Percentiles rank a stretch among this genome's conserved stretches.
These are phyloP conservation scores for Pelochelys cantorii DNA, from an alignment of 2,797 vertebrate species.

Conservation along the genomic window DNA sequence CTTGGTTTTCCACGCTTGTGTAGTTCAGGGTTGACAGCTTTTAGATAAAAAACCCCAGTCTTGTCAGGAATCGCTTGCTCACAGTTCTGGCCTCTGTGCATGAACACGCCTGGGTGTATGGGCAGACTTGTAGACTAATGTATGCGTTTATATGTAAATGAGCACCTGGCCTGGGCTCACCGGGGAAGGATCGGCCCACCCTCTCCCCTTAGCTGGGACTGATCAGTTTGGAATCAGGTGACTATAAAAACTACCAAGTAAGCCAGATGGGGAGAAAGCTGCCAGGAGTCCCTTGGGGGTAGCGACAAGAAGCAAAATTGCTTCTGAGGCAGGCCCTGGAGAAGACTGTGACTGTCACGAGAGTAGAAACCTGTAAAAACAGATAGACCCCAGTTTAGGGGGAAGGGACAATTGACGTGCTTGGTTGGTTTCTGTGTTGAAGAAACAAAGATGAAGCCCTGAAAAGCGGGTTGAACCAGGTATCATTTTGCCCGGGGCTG, in stretches of 20 bases:
- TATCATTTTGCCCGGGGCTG: background rate
- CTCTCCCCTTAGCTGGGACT: accelerated
- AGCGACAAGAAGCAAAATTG: background rate
- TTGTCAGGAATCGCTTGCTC: background rate
- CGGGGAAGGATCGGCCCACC: background rate
- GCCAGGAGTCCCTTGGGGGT: background rate
- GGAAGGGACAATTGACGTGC: background rate
- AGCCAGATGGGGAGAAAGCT: background rate
- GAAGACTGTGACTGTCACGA: background rate
- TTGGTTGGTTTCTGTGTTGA: background rate
- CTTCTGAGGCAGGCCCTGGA: background rate
- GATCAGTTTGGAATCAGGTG: background rate
- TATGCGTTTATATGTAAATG: background rate
- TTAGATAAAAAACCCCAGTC: background rate
- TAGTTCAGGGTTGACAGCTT: background rate
- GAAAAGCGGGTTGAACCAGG: background rate
- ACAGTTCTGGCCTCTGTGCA: background rate
- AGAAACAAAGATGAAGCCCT: background rate
- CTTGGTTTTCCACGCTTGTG: background rate
- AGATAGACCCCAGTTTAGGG: background rate
- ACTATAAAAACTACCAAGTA: background rate
- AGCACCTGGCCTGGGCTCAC: background rate
- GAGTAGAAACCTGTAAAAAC: background rate
- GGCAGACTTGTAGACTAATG: background rate
- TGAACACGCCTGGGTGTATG: background rate